These are phyloP conservation scores for Stenichneumon culpator DNA, from an alignment of 2,888 invertebrate genomes.

Conservation along the genomic window DNA sequence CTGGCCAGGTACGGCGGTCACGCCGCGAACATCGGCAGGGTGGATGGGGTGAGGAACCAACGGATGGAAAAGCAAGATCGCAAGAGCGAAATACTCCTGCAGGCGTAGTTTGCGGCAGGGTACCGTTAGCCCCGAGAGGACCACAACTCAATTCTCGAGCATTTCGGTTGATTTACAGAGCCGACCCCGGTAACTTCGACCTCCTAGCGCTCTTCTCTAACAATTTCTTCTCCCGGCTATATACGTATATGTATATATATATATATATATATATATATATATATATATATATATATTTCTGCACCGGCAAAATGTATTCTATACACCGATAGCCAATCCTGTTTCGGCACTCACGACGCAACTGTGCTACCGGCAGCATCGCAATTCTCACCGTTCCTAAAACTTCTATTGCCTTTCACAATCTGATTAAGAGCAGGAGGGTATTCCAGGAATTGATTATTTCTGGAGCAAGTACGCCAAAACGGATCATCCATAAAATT, in stretches of 20 bases:
- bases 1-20: constrained; percentile 14
- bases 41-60: constrained; percentile 15
- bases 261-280: neutral
- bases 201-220: constrained; percentile 41
- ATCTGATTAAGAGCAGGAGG: neutral
- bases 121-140: constrained; percentile 74
- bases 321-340: constrained; percentile 25
- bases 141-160: constrained; percentile 80
- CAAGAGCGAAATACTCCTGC: constrained; percentile 56
- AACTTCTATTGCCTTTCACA: constrained; percentile 27
- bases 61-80: constrained; percentile 41
- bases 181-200: constrained; percentile 69
- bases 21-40: constrained; percentile 22
- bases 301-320: constrained; percentile 25
- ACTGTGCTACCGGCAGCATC: constrained; percentile 32
- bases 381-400: neutral
- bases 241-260: neutral
- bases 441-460: neutral
- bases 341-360: constrained; percentile 6
- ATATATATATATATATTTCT: neutral
- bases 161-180: constrained; percentile 80
- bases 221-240: constrained; percentile 1
- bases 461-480: neutral
- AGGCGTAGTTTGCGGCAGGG: constrained; percentile 60
- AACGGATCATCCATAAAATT: neutral